A percentile compares a stretch with the other conserved stretches of the same genome.
These are phyloP conservation scores for Zeugodacus cucurbitae DNA, from an alignment of 1,140 invertebrate species.

Conservation along the genomic window DNA sequence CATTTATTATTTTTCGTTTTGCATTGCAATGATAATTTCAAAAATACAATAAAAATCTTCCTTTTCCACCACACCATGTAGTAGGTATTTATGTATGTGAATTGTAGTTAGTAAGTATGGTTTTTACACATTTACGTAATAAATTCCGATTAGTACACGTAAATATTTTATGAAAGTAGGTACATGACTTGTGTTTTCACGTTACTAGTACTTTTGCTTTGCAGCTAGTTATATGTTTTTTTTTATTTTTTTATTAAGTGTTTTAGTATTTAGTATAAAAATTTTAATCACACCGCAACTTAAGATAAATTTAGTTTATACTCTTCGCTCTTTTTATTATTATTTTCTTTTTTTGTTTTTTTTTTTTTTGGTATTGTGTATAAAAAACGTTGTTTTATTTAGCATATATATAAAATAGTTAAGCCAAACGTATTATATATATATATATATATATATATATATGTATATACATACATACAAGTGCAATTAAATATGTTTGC, in stretches of 20 bases:
- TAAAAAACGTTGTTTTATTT: background rate
- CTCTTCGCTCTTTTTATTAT: background rate
- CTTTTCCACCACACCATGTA: background rate
- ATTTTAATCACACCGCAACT: background rate
- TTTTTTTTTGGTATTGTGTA: background rate
- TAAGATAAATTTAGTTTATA: background rate
- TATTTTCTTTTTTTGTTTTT: background rate
- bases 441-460: background rate
- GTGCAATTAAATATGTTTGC: background rate
- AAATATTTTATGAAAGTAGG: slow-evolving; percentile 23
- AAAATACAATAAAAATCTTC: slow-evolving; percentile 37
- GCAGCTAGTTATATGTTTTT: background rate
- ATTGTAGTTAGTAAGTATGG: background rate
- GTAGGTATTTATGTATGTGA: background rate
- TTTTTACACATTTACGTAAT: background rate
- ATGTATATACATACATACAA: background rate
- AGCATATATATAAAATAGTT: background rate
- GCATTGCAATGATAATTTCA: slow-evolving; percentile 9
- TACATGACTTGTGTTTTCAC: background rate
- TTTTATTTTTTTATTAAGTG: background rate
- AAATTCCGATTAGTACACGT: slow-evolving; percentile 27
- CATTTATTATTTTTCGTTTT: background rate
- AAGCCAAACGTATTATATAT: background rate
- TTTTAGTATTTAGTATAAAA: background rate
- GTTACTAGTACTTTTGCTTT: background rate